A percentile compares a stretch with the other conserved stretches of the same genome.
phyloP scores from a whole-genome alignment of 2,888 invertebrate genomes.

The Epinotia ramella region DNA sequence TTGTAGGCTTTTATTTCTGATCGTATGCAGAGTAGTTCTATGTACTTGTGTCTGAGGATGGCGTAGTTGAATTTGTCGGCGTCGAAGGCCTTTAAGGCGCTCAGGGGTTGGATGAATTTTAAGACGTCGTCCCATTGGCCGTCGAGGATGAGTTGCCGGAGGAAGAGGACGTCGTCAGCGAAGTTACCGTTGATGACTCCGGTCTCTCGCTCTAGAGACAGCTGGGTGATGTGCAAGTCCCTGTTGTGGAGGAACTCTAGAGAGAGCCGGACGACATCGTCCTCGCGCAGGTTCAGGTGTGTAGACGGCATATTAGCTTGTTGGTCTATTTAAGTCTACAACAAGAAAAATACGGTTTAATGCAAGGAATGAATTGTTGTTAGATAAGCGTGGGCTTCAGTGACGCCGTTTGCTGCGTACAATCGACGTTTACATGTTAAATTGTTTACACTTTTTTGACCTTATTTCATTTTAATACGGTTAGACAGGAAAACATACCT shows the following conservation, averaged over 20 bases:
- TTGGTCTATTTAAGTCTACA: conserved; percentile 57
- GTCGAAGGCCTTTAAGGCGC: conserved; percentile 92
- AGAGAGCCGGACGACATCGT: conserved; percentile 94
- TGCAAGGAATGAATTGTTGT: neutral
- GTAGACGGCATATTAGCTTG: conserved; percentile 89
- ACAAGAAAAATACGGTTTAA: conserved; percentile 52
- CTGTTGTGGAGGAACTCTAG: conserved; percentile 95
- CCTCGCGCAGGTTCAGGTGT: conserved; percentile 93
- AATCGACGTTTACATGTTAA: no score
- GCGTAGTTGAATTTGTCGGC: conserved; percentile 93
- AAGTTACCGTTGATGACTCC: conserved; percentile 97
- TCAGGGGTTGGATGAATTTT: conserved; percentile 97
- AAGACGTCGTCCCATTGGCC: conserved; percentile 99
- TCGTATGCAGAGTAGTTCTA: conserved; percentile 96
- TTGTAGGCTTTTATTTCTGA: conserved; percentile 95
- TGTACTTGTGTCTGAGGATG: conserved; percentile 96
- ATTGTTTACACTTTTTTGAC: no score
- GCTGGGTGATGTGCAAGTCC: conserved; percentile 95
- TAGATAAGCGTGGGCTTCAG: neutral
- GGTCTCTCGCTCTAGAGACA: conserved; percentile 96
- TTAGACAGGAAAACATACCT: no score
- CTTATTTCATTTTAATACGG: no score
- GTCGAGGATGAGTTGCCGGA: conserved; percentile 97
- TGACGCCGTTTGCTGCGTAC: neutral
- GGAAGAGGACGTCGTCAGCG: conserved; percentile 97